phyloP scores from a whole-genome alignment of 2,113 vertebrate genomes.

The Leptobrachium ailaonicum region DNA sequence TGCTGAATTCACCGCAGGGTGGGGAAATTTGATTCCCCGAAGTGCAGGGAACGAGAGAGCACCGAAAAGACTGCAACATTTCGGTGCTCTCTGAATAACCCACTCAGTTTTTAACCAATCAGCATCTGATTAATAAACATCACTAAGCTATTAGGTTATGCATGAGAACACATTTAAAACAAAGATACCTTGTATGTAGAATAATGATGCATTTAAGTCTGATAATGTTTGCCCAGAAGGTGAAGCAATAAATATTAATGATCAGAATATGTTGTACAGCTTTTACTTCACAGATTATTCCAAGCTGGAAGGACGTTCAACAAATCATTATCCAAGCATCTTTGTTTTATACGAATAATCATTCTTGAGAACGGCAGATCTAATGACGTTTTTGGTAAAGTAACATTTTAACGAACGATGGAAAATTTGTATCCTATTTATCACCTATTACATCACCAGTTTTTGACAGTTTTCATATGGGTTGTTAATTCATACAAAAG shows the following conservation, averaged over 20 bases:
- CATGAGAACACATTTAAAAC: background rate
- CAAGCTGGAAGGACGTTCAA: background rate
- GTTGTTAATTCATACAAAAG: too few relatives aligned
- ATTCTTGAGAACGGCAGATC: background rate
- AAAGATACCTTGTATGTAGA: background rate
- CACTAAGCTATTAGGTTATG: background rate
- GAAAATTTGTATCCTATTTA: background rate
- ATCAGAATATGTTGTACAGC: slow-evolving; percentile 7
- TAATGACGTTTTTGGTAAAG: background rate
- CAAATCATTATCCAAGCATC: background rate
- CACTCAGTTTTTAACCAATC: too few relatives aligned
- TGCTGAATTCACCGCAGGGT: too few relatives aligned
- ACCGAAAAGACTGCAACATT: too few relatives aligned
- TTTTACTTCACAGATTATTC: background rate
- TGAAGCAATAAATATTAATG: slow-evolving; percentile 7
- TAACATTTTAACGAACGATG: background rate
- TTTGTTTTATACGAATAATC: background rate
- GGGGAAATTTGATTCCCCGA: too few relatives aligned
- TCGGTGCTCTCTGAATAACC: too few relatives aligned
- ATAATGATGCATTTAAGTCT: background rate
- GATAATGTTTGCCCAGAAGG: background rate
- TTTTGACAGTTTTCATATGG: background rate
- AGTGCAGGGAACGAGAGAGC: too few relatives aligned
- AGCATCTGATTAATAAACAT: too few relatives aligned
- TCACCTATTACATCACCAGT: background rate